These are phyloP conservation scores for Panorpa germanica DNA, from an alignment of 2,888 invertebrate genomes.

Conservation along the genomic window DNA sequence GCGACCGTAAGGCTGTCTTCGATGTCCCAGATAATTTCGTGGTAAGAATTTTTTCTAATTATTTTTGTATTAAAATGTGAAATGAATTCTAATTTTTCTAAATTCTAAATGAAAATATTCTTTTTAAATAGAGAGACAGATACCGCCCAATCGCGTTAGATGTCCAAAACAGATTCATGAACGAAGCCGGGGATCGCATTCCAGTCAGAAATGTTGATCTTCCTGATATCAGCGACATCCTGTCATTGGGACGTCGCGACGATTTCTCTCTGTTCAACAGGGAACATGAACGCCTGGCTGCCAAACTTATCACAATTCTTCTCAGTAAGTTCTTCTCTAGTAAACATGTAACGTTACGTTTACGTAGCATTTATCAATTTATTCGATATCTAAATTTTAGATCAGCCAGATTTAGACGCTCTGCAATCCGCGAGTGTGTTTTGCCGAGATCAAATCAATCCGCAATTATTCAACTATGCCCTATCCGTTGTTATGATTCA, in stretches of 20 bases:
- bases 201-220: constrained; percentile 38
- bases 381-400: too few species aligned
- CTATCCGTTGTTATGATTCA: constrained; percentile 58
- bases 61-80: too few species aligned
- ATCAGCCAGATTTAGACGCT: too few species aligned
- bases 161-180: constrained; percentile 36
- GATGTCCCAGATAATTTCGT: constrained; percentile 42
- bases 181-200: constrained; percentile 27
- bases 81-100: too few species aligned
- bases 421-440: too few species aligned
- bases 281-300: constrained; percentile 43
- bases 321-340: constrained; percentile 39
- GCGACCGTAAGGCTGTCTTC: constrained; percentile 36
- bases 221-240: constrained; percentile 39
- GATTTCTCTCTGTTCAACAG: constrained; percentile 56
- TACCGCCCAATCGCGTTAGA: constrained; percentile 28
- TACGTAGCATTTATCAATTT: too few species aligned
- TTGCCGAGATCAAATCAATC: constrained; percentile 56
- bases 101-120: too few species aligned
- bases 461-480: constrained; percentile 63
- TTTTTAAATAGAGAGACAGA: constrained; percentile 29
- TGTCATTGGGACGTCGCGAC: constrained; percentile 39
- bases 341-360: too few species aligned
- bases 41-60: constrained; percentile 37
- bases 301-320: constrained; percentile 45